These are phyloP conservation scores for Lethrus apterus DNA, from an alignment of 1,140 invertebrate species.

Conservation along the genomic window DNA sequence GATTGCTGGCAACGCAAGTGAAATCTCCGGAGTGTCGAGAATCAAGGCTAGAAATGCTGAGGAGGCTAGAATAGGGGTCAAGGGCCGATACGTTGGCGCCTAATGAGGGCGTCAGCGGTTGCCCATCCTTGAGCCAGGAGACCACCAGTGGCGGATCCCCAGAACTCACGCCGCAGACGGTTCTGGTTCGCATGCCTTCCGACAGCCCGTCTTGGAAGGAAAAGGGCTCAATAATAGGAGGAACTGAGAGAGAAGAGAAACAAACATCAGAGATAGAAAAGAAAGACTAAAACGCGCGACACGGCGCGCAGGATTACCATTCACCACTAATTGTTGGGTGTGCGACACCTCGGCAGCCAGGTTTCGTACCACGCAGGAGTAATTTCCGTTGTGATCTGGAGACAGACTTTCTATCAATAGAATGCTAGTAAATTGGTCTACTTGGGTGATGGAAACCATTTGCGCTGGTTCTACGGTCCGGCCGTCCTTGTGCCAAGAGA, in stretches of 20 bases:
- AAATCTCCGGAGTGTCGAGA: slow-evolving; percentile 71
- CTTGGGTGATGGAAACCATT: slow-evolving; percentile 59
- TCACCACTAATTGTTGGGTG: slow-evolving; percentile 67
- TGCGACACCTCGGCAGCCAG: slow-evolving; percentile 64
- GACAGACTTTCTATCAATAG: slow-evolving; percentile 71
- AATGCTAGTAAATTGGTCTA: slow-evolving; percentile 70
- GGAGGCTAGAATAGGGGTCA: slow-evolving; percentile 66
- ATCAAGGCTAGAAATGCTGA: slow-evolving; percentile 68
- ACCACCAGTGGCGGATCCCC: slow-evolving; percentile 69
- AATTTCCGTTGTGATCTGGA: slow-evolving; percentile 69
- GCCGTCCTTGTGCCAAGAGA: slow-evolving; percentile 71
- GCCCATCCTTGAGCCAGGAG: slow-evolving; percentile 71
- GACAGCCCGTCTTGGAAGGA: slow-evolving; percentile 72
- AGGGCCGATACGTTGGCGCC: slow-evolving; percentile 63
- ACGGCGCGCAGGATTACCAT: slow-evolving; percentile 59
- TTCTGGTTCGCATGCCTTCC: slow-evolving; percentile 76
- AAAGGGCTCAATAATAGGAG: slow-evolving; percentile 78
- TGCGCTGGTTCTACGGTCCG: slow-evolving; percentile 54
- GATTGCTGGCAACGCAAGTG: slow-evolving; percentile 73
- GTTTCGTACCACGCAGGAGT: slow-evolving; percentile 66
- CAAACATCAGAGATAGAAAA: slow-evolving; percentile 53
- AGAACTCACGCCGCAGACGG: slow-evolving; percentile 76
- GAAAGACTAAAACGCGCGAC: slow-evolving; percentile 35
- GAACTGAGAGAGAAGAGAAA: slow-evolving; percentile 67
- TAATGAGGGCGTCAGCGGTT: slow-evolving; percentile 52